phyloP scores from a whole-genome alignment of 1,140 invertebrate genomes.

The Phenacoccus solenopsis region DNA sequence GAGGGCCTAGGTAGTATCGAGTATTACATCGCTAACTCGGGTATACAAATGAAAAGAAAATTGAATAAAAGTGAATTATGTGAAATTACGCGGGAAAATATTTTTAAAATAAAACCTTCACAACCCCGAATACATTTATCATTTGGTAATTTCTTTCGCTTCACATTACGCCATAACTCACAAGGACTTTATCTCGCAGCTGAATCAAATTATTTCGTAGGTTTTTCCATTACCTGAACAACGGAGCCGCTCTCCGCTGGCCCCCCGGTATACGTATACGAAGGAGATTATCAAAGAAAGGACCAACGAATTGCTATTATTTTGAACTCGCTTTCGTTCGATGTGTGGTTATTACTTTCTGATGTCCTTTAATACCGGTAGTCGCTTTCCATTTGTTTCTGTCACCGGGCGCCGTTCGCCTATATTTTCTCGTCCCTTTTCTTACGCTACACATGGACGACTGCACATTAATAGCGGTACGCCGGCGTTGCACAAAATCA shows the following conservation, averaged over 20 bases:
- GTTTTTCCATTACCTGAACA: neutral
- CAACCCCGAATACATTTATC: neutral
- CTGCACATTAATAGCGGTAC: too few species aligned
- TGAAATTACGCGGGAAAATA: conserved; percentile 2
- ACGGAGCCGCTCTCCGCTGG: too few species aligned
- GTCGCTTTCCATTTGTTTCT: neutral
- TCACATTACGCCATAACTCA: neutral
- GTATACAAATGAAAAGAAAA: neutral
- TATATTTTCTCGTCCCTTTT: neutral
- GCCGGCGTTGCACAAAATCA: too few species aligned
- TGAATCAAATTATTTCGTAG: neutral
- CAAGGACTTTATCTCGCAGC: neutral
- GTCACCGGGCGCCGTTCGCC: neutral
- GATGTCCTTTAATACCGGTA: conserved; percentile 1
- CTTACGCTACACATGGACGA: neutral
- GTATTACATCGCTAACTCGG: too few species aligned
- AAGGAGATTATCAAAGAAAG: neutral
- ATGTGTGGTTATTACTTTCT: neutral
- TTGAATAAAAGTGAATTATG: conserved; percentile 3
- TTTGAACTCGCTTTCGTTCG: neutral
- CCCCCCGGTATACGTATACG: neutral
- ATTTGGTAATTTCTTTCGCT: neutral
- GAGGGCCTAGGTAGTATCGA: too few species aligned
- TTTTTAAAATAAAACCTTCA: neutral
- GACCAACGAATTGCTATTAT: neutral